Conservation (phyloP, 2,797 vertebrate genomes). For the Orestias chungarensis region DNA sequence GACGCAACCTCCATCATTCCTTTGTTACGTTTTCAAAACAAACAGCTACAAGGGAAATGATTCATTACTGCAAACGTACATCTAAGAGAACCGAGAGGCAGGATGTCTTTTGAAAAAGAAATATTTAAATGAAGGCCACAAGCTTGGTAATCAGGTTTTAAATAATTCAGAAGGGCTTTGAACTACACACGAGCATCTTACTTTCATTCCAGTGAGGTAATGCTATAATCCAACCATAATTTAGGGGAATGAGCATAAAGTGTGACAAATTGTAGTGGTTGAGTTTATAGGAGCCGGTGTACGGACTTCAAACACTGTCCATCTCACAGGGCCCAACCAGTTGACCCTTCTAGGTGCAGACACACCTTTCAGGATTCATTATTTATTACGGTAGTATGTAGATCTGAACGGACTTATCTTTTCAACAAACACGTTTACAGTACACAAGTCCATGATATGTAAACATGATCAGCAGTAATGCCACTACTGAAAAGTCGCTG, state of each 20-base stretch:
- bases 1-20: neutral
- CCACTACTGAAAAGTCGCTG: no score
- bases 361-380: neutral
- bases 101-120: neutral
- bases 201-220: conserved; percentile 33
- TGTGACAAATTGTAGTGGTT: neutral
- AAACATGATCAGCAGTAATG: neutral
- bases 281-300: conserved; percentile 7
- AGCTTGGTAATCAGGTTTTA: conserved; percentile 18
- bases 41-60: neutral
- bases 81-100: neutral
- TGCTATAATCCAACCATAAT: conserved; percentile 11
- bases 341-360: neutral
- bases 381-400: neutral
- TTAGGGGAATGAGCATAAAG: conserved; percentile 14
- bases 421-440: neutral
- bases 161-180: conserved; percentile 6
- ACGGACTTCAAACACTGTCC: conserved; percentile 11
- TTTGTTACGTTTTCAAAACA: neutral
- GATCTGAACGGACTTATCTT: neutral
- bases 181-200: conserved; percentile 15
- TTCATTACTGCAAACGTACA: conserved; percentile 4
- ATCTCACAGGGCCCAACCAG: neutral
- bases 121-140: conserved; percentile 14
- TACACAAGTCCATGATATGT: neutral